phyloP scores from a whole-genome alignment of 2,888 invertebrate species.

The Sepiola atlantica region DNA sequence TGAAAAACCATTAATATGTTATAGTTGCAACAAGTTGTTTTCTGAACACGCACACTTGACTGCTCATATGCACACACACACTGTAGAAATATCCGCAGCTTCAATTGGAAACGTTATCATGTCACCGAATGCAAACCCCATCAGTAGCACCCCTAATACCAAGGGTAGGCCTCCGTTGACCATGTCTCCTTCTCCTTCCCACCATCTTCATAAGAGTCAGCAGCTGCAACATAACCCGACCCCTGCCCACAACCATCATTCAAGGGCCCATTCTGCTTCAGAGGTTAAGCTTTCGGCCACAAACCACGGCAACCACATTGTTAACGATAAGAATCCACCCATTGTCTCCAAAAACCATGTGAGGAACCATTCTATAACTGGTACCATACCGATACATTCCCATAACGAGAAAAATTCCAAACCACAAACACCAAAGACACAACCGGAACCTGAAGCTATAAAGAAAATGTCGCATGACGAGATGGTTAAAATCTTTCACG shows the following conservation, averaged over 20 bases:
- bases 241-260: constrained; percentile 35
- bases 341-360: not conserved
- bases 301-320: constrained; percentile 24
- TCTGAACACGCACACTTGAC: not conserved
- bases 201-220: not conserved
- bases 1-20: constrained; percentile 13
- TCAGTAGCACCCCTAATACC: not conserved
- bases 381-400: not conserved
- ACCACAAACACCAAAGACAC: not conserved
- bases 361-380: constrained; percentile 1
- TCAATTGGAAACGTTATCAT: not conserved
- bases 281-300: not conserved
- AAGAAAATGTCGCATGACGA: not conserved
- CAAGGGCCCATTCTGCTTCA: not conserved
- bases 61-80: not conserved
- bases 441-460: not conserved
- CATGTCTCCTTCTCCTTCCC: constrained; percentile 39
- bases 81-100: constrained; percentile 43
- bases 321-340: constrained; percentile 25
- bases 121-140: not conserved
- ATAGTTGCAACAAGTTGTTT: not conserved
- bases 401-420: constrained; percentile 22
- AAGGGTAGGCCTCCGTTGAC: not conserved
- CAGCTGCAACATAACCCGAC: not conserved
- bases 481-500: constrained; percentile 40